Percentiles rank a stretch among this genome's conserved stretches.
phyloP scores from a whole-genome alignment of 2,888 invertebrate species.

The Sphaerophoria taeniata region DNA sequence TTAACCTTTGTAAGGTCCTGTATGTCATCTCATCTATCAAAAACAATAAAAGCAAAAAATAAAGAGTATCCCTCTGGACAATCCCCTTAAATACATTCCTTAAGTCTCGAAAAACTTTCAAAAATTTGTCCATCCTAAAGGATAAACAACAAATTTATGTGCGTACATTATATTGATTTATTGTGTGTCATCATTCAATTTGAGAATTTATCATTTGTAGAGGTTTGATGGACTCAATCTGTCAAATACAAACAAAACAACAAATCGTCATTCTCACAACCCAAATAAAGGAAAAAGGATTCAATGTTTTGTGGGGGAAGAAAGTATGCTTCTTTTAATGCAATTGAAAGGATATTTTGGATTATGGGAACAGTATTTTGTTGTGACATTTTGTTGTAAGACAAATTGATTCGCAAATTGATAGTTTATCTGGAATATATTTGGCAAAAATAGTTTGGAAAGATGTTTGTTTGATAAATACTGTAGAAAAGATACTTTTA shows the following conservation, averaged over 20 bases:
- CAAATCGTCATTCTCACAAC: not conserved
- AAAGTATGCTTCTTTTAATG: not conserved
- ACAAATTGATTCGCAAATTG: conserved; percentile 15
- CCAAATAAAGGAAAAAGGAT: not conserved
- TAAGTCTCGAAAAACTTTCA: no score
- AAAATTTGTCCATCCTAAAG: no score
- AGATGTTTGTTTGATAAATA: not conserved
- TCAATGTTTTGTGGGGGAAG: not conserved
- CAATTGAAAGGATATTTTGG: not conserved
- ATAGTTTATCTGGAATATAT: not conserved
- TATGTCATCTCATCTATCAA: no score
- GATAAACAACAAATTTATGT: no score
- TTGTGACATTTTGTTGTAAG: not conserved
- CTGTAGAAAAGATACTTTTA: no score
- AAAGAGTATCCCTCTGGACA: no score
- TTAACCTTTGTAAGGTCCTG: no score
- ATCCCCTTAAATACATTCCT: no score
- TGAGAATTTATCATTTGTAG: not conserved
- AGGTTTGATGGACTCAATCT: not conserved
- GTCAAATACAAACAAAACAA: not conserved
- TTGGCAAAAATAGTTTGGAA: not conserved
- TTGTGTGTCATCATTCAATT: not conserved
- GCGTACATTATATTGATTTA: not conserved
- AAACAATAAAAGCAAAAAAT: no score
- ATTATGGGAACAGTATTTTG: not conserved